Conservation (phyloP, 1,140 invertebrate species). For the Heliconius eleuchia region DNA sequence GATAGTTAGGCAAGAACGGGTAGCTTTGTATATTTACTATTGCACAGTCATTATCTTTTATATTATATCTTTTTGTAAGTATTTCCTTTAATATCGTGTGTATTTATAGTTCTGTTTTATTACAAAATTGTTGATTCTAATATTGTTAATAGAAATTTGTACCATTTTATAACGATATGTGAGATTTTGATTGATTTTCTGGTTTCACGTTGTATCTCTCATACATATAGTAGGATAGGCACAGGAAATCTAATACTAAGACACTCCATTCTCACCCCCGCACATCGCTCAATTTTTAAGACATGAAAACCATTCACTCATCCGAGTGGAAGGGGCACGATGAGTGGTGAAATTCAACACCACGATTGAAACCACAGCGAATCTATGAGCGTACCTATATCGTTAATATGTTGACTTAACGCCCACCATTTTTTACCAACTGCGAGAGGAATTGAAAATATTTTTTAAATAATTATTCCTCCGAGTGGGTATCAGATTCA, state of each 20-base stretch:
- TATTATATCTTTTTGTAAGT: background rate
- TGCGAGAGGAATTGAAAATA: too few relatives aligned
- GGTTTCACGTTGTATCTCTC: background rate
- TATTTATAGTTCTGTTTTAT: constrained; percentile 17
- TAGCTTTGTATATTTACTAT: constrained; percentile 53
- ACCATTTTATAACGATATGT: background rate
- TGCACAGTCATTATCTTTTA: constrained; percentile 43
- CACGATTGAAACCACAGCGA: background rate
- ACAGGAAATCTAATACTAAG: too few relatives aligned
- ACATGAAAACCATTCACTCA: background rate
- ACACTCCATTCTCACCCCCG: too few relatives aligned
- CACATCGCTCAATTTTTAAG: background rate
- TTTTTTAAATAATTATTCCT: background rate
- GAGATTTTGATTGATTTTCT: background rate
- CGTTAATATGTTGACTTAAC: too few relatives aligned
- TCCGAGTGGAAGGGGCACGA: too few relatives aligned
- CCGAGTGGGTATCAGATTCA: background rate
- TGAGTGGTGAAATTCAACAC: background rate
- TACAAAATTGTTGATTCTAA: constrained; percentile 33
- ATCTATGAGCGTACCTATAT: too few relatives aligned
- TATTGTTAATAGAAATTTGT: constrained; percentile 19
- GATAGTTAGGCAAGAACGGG: constrained; percentile 68
- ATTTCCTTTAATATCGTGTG: background rate
- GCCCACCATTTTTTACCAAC: too few relatives aligned
- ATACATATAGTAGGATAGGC: too few relatives aligned